These are phyloP conservation scores for Papilio dardanus DNA, from an alignment of 1,140 invertebrate genomes.

Conservation along the genomic window DNA sequence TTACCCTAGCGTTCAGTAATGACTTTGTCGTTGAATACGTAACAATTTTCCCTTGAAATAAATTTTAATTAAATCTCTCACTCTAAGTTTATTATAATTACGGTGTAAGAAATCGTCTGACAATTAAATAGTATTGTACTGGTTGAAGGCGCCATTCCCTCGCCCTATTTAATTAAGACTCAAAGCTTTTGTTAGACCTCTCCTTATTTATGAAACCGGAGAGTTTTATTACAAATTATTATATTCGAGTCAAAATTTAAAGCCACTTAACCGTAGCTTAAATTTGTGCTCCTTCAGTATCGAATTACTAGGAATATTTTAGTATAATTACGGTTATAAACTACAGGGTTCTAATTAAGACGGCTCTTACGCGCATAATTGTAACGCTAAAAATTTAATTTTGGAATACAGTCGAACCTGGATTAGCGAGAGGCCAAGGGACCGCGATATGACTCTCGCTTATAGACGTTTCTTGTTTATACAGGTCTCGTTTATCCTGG, in stretches of 20 bases:
- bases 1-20: background rate
- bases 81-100: conserved; percentile 21
- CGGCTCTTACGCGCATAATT: too few relatives aligned
- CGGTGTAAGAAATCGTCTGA: conserved; percentile 54
- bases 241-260: conserved; percentile 44
- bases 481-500: too few relatives aligned
- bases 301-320: background rate
- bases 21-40: conserved; percentile 1
- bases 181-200: conserved; percentile 56
- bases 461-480: too few relatives aligned
- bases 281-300: conserved; percentile 6
- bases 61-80: conserved; percentile 24
- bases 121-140: conserved; percentile 79
- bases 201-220: conserved; percentile 52
- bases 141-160: conserved; percentile 59
- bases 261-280: conserved; percentile 9
- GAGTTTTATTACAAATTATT: conserved; percentile 65
- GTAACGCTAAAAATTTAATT: too few relatives aligned
- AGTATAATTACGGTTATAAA: background rate
- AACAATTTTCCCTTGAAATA: background rate
- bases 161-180: conserved; percentile 73
- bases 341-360: background rate
- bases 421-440: too few relatives aligned
- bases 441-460: too few relatives aligned
- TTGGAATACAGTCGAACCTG: too few relatives aligned